Base-by-base conservation (phyloP, 2,888 invertebrate species). In the Willowsia nigromaculata region DNA sequence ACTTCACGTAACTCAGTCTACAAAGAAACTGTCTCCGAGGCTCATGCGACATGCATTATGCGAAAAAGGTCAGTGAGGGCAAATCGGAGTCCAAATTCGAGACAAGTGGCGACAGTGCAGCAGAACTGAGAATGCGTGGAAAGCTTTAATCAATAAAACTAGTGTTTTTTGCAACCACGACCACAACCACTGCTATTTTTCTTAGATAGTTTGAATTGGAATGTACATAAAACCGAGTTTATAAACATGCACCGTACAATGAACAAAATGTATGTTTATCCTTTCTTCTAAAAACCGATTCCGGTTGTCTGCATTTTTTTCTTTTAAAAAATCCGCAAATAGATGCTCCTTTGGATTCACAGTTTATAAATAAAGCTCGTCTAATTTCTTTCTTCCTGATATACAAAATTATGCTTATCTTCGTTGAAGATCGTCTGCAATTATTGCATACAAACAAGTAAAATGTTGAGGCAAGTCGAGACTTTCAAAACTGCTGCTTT, bases 301-400 rank as follows among this genome's bases (percentile, higher is more conserved):
- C 37, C 37, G 30, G 30, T 6, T 62, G 27, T 30, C 30, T 62
- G 15, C 65, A 37, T 65, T 30, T 65, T 18, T 18, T 9, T 30
- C 37, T 18, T 18, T 9, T 37, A 13, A 18, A 33, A 65, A 65
- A n/a, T 65, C 37, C 65, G 37, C 65, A 37, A 65, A 33, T 65
- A 37, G 30, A 13, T 30, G 30, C n/a, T 15, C 62, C 11, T n/a
- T 30, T 37, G 37, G 37, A 65, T 37, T 27, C 30, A 62, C 4
- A 62, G 62, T 76, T 76, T 76, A 80, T 56, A 80, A 80, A 81
- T 81, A 81, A 81, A 81, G 62, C 62, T 81, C 62, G 62, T 37
- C 37, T 59, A 37, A 59, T 13, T 78, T 37, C 30, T 65, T 11
- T 65, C 65, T 4, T 30, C 0, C 37, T n/a, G 4, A 65, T 22